Base-by-base conservation (phyloP, 2,888 invertebrate species). In the Buathra laborator region DNA sequence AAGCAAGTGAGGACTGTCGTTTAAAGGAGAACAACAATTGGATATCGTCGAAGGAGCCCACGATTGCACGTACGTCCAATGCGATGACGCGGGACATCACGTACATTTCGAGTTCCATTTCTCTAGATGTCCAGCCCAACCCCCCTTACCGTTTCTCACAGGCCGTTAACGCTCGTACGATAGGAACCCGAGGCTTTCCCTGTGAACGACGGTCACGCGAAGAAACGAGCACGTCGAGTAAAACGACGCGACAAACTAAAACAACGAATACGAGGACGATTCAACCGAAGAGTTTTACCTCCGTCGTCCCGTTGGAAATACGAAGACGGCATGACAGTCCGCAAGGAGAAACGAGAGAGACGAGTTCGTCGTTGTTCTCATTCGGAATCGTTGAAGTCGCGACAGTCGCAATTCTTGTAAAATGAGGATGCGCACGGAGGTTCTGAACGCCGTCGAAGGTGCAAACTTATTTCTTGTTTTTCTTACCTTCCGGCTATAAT, bases 141-240 rank as follows among this genome's bases (percentile, higher is more conserved):
- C 37, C 9, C 67, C 48, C 51, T 75, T 67, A 67, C 53, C 24
- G 43, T 62, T 64, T 19, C 66, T 44, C 51, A 74, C 76, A 43
- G 51, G 48, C 76, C 78, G 82, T 84, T 81, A 81, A 84, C 84
- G 81, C 78, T 46, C 51, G 59, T 81, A 37, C 68, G 46, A 67
- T 68, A 62, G 68, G 68, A 79, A 76, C 59, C 56, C 53, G 71
- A 56, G 19, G 56, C 59, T 37, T 24, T 77, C 43, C 16, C 19
- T 59, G 66, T 48, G 70, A 46, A 75, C 70, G 71, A 76, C 77
- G 81, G 51, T 72, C 51, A 71, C 48, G 51, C 12, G 74, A 43
- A 19, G 70, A 75, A 70, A 48, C 37, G 37, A 59, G 44, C 51
- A 70, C 74, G 68, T 48, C 19, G 53, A 4, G 51, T 62, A 51